Conservation (phyloP, 1,140 invertebrate genomes). For the Scaptomyza hsui region DNA sequence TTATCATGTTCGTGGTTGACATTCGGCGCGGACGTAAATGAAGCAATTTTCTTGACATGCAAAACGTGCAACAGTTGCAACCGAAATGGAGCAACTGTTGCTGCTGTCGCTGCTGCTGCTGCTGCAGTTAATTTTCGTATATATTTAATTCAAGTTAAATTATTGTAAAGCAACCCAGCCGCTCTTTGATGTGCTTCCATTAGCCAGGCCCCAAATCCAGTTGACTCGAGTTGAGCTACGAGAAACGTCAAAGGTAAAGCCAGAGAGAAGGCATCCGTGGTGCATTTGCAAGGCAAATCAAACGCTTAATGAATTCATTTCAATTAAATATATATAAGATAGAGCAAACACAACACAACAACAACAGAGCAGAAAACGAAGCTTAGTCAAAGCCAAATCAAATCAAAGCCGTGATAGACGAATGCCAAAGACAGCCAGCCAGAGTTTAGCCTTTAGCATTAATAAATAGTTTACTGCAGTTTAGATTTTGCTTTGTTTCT, state of each 20-base stretch:
- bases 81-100: conserved; percentile 34
- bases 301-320: conserved; percentile 80
- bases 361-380: conserved; percentile 50
- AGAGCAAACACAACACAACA: background rate
- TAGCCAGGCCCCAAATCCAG: conserved; percentile 21
- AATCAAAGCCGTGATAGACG: conserved; percentile 64
- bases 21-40: conserved; percentile 76
- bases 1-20: conserved; percentile 80
- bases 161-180: conserved; percentile 63
- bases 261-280: conserved; percentile 25
- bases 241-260: conserved; percentile 66
- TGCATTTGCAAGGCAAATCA: conserved; percentile 79
- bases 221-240: conserved; percentile 12
- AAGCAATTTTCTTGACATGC: conserved; percentile 79
- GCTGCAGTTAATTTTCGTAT: conserved; percentile 75
- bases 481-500: conserved; percentile 45
- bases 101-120: conserved; percentile 37
- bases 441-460: conserved; percentile 53
- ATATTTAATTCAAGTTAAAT: conserved; percentile 79
- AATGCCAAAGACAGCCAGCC: conserved; percentile 45
- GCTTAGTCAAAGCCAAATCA: conserved; percentile 12
- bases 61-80: conserved; percentile 78
- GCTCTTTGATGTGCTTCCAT: conserved; percentile 71
- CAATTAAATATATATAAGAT: conserved; percentile 73
- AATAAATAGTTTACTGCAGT: conserved; percentile 60